Conservation (phyloP, 2,888 invertebrate genomes). For the Agrotis puta region DNA sequence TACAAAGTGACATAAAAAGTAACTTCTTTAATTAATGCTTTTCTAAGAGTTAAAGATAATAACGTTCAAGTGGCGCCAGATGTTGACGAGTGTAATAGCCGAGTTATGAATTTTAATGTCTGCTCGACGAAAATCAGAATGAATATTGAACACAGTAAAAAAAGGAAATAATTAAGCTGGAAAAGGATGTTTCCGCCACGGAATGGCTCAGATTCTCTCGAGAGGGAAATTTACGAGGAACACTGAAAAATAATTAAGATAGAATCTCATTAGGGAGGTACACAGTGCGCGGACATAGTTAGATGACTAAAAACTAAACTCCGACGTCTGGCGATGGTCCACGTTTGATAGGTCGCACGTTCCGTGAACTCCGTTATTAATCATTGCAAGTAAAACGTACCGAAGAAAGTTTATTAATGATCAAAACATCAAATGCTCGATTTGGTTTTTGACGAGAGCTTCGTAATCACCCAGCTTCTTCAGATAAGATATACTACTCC, state of each 20-base stretch:
- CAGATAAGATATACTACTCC: constrained; percentile 31
- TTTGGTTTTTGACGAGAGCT: constrained; percentile 43
- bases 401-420: constrained; percentile 46
- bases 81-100: constrained; percentile 87
- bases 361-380: constrained; percentile 34
- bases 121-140: constrained; percentile 83
- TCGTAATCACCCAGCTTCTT: constrained; percentile 32
- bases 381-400: constrained; percentile 36
- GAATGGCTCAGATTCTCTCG: constrained; percentile 79
- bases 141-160: constrained; percentile 86
- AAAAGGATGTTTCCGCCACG: constrained; percentile 82
- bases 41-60: constrained; percentile 83
- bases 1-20: constrained; percentile 66
- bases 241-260: constrained; percentile 85
- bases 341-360: constrained; percentile 28
- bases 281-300: constrained; percentile 59
- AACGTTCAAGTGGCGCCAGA: constrained; percentile 84
- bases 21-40: constrained; percentile 81
- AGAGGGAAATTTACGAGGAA: constrained; percentile 79
- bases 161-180: constrained; percentile 84
- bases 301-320: constrained; percentile 50
- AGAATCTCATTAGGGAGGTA: constrained; percentile 80
- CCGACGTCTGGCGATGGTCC: constrained; percentile 25
- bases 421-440: constrained; percentile 45
- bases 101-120: constrained; percentile 88